Evolutionary conservation across 2,888 invertebrate species (phyloP), one percentile per base, ranked within the genome.

Genomic region (Lithophane semibrunnea): DNA sequence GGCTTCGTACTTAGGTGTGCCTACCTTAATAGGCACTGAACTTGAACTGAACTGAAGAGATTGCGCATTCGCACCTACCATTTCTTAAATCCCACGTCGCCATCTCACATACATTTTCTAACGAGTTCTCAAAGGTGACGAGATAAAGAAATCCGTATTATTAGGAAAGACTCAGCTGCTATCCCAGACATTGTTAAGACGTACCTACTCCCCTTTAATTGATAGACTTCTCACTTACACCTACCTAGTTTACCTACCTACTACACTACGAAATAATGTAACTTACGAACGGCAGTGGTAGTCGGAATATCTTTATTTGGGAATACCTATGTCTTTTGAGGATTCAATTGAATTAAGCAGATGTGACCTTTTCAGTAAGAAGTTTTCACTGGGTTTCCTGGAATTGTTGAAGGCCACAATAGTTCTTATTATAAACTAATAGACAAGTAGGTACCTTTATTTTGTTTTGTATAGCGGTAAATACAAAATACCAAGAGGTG

Each of bases 161-260:
- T 61, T 24, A 58, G 18, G 42, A 52, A 79, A 58, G 49, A 52
- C 44, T 67, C 54, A 68, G 76, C 47, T 60, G 76, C 52, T 75
- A 63, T 52, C 47, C 52, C 24, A 58, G 67, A 60, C 68, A 58
- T 76, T 68, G 42, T 56, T 77, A 77, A 42, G 58, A 54, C 37
- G 65, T 77, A 52, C 37, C 37, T 37, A 37, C 7, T 60, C 42
- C 24, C 49, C 49, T 67, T 67, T 52, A 61, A 66, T 60, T 72
- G 52, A 65, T 44, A 77, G 9, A 52, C 49, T 70, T 65, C 5
- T 47, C 68, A 44, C 3, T 7, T n/a, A 18, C 37, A 21, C 21
- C 65, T 49, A n/a, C 24, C 12, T 44, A 60, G 13, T 21, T 16
- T 68, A n/a, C 44, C 21, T 69, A 58, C 29, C 21, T 69, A 58